Evolutionary conservation across 2,888 invertebrate species (phyloP), one percentile per base, ranked within the genome.

Genomic region (Caradrina clavipalpis): DNA sequence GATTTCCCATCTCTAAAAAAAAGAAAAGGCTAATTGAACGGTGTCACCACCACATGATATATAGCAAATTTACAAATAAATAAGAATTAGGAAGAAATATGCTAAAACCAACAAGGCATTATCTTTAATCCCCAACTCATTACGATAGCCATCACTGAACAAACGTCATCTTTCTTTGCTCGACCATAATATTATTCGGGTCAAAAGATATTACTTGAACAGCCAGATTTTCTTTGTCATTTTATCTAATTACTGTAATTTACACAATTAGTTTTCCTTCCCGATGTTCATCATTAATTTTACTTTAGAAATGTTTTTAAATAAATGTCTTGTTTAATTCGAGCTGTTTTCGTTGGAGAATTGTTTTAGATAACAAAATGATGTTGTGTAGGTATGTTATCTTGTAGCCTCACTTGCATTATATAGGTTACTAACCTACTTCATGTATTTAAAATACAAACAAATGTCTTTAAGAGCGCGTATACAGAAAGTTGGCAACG

Each of bases 141-240:
- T 59, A 49, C 21, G 61, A 51, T 59, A 66, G 26, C 19, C 10
- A 74, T 62, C 35, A 31, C 3, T 59, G 51, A 35, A 50, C 59
- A 59, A 78, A 64, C 45, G 45, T 50, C 26, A 19, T 50, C 61
- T 22, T 13, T 53, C 65, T 35, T 58, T 49, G 17, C 31, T 21
- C 31, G 15, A 35, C 47, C 35, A 76, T 45, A 45, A 76, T 45
- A 45, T 73, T 65, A 79, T 49, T 74, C 55, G 42, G 55, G 26
- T 62, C 68, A 56, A 39, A 55, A 51, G 47, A 22, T 47, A 61
- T 51, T 51, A 51, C n/a, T 22, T 26, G 13, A 59, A 55, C 55
- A 50, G 10, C 13, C 42, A 55, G 26, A 74, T 51, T 39, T 39
- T 21, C 50, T 59, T 74, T 58, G 50, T 55, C 4, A 62, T 51